Percentiles rank a stretch among this genome's conserved stretches.
Evolutionary conservation across 2,888 invertebrate genomes (phyloP).

Genomic region (Diadromus collaris): DNA sequence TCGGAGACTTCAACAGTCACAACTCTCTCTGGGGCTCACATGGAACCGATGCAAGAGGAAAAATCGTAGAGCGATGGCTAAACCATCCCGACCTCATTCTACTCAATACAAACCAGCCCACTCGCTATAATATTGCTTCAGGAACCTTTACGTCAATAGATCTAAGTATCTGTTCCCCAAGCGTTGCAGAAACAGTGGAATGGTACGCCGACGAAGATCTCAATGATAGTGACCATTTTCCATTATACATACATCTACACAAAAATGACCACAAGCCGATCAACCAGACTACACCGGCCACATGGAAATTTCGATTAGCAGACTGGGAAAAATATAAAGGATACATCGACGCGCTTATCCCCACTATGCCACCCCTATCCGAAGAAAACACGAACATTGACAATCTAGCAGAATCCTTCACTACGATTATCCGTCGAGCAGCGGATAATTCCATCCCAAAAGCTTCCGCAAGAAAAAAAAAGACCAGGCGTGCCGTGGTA

Average conservation of each 20-base stretch:
- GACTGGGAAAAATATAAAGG: constrained; percentile 48
- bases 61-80: constrained; percentile 51
- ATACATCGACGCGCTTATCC: constrained; percentile 22
- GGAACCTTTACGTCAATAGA: constrained; percentile 58
- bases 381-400: constrained; percentile 26
- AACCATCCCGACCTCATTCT: constrained; percentile 43
- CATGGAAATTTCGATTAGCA: constrained; percentile 57
- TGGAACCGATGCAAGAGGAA: constrained; percentile 53
- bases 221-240: constrained; percentile 59
- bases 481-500: constrained; percentile 58
- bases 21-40: too few relatives aligned
- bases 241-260: constrained; percentile 40
- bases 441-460: constrained; percentile 34
- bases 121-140: constrained; percentile 56
- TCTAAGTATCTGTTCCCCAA: constrained; percentile 40
- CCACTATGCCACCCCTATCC: neutral
- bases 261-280: neutral
- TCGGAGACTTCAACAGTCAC: too few relatives aligned
- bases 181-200: constrained; percentile 27
- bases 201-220: constrained; percentile 33
- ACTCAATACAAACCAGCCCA: constrained; percentile 39
- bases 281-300: neutral
- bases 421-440: constrained; percentile 38
- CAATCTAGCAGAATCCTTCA: constrained; percentile 30
- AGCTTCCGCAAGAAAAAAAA: neutral